Evolutionary conservation across 1,140 invertebrate genomes (phyloP), one percentile per base, ranked within the genome.

Genomic region (Yoshiicerus persimilis): DNA sequence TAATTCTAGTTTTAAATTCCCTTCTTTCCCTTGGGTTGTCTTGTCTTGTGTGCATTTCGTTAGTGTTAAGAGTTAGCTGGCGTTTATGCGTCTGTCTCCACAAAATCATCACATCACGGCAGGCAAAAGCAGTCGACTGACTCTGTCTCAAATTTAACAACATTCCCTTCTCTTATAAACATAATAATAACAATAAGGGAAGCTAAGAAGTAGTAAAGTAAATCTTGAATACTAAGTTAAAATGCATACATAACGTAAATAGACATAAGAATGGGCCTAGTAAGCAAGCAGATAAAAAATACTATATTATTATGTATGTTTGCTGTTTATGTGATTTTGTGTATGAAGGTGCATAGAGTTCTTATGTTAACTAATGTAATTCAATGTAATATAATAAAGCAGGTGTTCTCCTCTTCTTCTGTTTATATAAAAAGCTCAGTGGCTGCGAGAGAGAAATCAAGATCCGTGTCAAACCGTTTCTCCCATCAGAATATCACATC

Each of bases 371-470:
- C 11, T 80, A 36, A 34, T 32, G 75, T 80, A 80, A 80, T 80
- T 34, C 75, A n/a, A 80, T 38, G 75, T 80, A 80, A 80, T 80
- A 80, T 38, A 80, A 80, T 80, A 80, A 80, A 80, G 75, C 75
- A 80, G 75, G 75, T 80, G 75, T 80, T 80, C 41, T 47, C 41
- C 47, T 56, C 39, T 2, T 41, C 70, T 20, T 80, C 30, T 38
- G 75, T 80, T 80, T 80, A 80, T 34, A 80, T 32, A 80, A 80
- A 80, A 80, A 80, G 75, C 75, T 80, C 75, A 80, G 75, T 80
- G 75, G 38, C 75, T 80, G 75, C 75, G 66, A 70, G 66, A 70
- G 66, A 70, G 66, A 70, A 70, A 70, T 70, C 66, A 70, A 70
- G 66, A 80, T 80, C 32, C 75, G 75, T 80, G 75, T 80, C 75